Evolutionary conservation across 2,888 invertebrate genomes (phyloP).

Genomic region (Agrypnus murinus): DNA sequence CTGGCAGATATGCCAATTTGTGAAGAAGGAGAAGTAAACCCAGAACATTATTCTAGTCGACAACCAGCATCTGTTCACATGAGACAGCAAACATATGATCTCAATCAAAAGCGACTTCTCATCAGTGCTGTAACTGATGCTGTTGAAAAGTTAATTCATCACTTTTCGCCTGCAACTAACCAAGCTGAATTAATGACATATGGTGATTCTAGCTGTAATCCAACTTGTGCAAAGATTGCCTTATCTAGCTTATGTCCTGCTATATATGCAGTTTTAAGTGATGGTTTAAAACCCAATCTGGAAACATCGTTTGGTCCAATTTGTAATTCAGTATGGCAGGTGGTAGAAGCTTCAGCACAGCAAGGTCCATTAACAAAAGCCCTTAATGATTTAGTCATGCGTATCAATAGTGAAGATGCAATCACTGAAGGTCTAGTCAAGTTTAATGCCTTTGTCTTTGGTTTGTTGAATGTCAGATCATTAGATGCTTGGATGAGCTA

Average conservation of each 20-base stretch:
- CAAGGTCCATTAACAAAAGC: slow-evolving; percentile 90
- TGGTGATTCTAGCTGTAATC: slow-evolving; percentile 77
- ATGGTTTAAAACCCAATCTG: slow-evolving; percentile 87
- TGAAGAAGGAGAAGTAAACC: slow-evolving; percentile 78
- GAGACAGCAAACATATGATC: slow-evolving; percentile 64
- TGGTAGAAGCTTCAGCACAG: slow-evolving; percentile 90
- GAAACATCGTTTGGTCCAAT: slow-evolving; percentile 91
- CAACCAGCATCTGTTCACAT: slow-evolving; percentile 61
- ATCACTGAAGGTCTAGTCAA: slow-evolving; percentile 89
- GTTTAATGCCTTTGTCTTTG: slow-evolving; percentile 92
- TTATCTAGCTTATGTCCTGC: slow-evolving; percentile 87
- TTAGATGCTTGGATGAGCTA: slow-evolving; percentile 94
- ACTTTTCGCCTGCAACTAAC: slow-evolving; percentile 80
- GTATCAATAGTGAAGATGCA: slow-evolving; percentile 87
- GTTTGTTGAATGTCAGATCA: slow-evolving; percentile 89
- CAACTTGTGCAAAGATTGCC: slow-evolving; percentile 82
- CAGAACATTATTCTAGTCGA: slow-evolving; percentile 76
- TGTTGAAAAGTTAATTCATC: slow-evolving; percentile 83
- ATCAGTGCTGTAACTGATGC: slow-evolving; percentile 84
- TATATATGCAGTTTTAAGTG: slow-evolving; percentile 87
- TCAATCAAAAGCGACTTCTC: slow-evolving; percentile 80
- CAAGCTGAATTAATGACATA: slow-evolving; percentile 76
- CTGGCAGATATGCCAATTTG: slow-evolving; percentile 79
- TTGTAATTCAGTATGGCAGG: slow-evolving; percentile 91
- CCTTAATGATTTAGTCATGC: slow-evolving; percentile 86